Evolutionary conservation across 2,888 invertebrate species (phyloP), one percentile per base, ranked within the genome.

Genomic region (Stictocephala bisonia): DNA sequence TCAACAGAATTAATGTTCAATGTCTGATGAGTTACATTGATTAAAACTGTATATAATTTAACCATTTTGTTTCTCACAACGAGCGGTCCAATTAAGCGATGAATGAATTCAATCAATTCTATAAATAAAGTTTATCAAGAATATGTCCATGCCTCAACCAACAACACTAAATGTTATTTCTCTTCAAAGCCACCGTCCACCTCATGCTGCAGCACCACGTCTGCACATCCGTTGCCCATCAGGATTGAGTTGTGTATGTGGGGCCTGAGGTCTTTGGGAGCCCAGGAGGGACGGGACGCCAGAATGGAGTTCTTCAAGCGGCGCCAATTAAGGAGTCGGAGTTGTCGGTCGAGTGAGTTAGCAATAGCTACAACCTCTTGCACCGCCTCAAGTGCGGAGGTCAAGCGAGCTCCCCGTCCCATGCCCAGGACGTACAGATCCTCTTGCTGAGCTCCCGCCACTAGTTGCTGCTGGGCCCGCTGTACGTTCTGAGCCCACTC

Each of bases 351-450:
- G 20, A 44, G 29, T 2, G 70, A 20, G 40, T 44, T 7, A 18
- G 70, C 58, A 7, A 71, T 58, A 26, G n/a, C 27, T n/a, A 56
- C 29, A n/a, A 71, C 29, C 29, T 71, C 26, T 6, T 27, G 41
- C n/a, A 58, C 29, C n/a, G 58, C 31, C 48, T 58, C 44, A 26
- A 71, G 48, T 2, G 70, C 58, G 9, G 56, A 22, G 29, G 70
- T 58, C 44, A 71, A 40, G 11, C 48, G 70, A 11, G 40, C 24
- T 2, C 22, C 3, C 15, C 44, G 64, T 4, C 41, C n/a, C 44
- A 18, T 13, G n/a, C n/a, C n/a, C n/a, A n/a, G n/a, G n/a, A n/a
- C n/a, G n/a, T n/a, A n/a, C n/a, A n/a, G n/a, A n/a, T n/a, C n/a
- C n/a, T n/a, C n/a, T n/a, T n/a, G 15, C 18, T 11, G 35, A 6